Evolutionary conservation across 1,140 invertebrate species (phyloP).

Genomic region (Drosophila athabasca): DNA sequence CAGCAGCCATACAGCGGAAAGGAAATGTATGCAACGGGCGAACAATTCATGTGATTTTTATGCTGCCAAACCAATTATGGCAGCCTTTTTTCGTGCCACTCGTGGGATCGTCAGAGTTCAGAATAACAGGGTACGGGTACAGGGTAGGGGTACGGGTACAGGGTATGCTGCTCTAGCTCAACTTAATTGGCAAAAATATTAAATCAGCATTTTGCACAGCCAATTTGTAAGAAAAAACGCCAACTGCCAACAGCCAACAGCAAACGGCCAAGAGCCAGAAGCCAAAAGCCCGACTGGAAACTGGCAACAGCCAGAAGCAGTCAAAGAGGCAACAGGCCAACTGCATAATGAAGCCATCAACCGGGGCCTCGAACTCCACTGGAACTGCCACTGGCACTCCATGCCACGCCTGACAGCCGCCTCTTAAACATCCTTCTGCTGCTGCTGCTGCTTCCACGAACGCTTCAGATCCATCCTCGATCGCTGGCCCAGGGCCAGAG

Average conservation of each 20-base stretch:
- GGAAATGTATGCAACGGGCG: constrained; percentile 52
- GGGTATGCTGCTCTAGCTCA: constrained; percentile 31
- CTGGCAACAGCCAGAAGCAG: constrained; percentile 24
- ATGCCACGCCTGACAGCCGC: constrained; percentile 7
- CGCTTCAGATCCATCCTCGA: neutral
- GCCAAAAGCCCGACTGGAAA: constrained; percentile 1
- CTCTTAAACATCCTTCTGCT: constrained; percentile 6
- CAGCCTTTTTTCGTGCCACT: constrained; percentile 41
- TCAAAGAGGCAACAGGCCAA: constrained; percentile 20
- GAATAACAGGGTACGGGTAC: too few relatives aligned
- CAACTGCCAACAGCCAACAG: constrained; percentile 37
- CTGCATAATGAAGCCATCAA: constrained; percentile 80
- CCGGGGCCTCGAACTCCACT: constrained; percentile 19
- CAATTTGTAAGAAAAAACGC: constrained; percentile 76
- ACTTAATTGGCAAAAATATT: constrained; percentile 80
- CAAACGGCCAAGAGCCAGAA: neutral
- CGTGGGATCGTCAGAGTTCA: too few relatives aligned
- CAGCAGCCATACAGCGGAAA: constrained; percentile 28
- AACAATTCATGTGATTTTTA: constrained; percentile 76
- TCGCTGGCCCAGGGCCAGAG: constrained; percentile 13
- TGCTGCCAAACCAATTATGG: constrained; percentile 74
- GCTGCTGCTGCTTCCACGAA: neutral
- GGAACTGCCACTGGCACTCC: constrained; percentile 5
- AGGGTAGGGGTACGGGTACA: neutral
- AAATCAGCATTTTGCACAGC: constrained; percentile 70